Evolutionary conservation across 2,888 invertebrate species (phyloP).

Genomic region (Harpalus rubripes): DNA sequence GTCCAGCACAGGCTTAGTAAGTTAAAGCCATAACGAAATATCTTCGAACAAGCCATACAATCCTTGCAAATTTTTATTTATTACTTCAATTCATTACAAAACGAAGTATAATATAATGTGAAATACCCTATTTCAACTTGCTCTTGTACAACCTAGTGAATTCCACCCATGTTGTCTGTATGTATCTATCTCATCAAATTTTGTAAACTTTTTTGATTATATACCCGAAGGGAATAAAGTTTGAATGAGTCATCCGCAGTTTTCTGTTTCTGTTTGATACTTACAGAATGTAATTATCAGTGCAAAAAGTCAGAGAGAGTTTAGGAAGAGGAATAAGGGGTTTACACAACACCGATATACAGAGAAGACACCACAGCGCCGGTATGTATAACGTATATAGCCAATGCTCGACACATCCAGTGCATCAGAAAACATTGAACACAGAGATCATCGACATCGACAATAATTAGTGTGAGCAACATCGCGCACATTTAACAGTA

Average conservation of each 20-base stretch:
- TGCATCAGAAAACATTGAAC: conserved; percentile 66
- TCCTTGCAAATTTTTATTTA: no score
- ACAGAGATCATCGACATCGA: conserved; percentile 56
- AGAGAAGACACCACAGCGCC: conserved; percentile 64
- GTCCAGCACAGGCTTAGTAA: no score
- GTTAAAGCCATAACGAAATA: no score
- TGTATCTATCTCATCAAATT: background rate
- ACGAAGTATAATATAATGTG: no score
- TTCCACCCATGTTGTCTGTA: background rate
- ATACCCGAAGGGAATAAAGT: conserved; percentile 1
- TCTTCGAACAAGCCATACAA: no score
- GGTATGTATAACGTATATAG: conserved; percentile 66
- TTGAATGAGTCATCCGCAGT: background rate
- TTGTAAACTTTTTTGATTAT: background rate
- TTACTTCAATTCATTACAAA: no score
- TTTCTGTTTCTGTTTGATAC: conserved; percentile 33
- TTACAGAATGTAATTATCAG: conserved; percentile 44
- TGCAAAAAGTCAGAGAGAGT: conserved; percentile 36
- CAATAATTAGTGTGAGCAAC: conserved; percentile 50
- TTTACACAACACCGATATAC: conserved; percentile 64
- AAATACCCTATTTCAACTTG: no score
- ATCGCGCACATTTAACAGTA: conserved; percentile 54
- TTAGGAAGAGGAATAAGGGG: conserved; percentile 47
- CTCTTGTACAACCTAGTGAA: no score
- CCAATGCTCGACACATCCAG: conserved; percentile 65